A percentile compares a stretch with the other conserved stretches of the same genome.
Evolutionary conservation across 2,113 vertebrate genomes (phyloP).

Genomic region (Uria aalge): DNA sequence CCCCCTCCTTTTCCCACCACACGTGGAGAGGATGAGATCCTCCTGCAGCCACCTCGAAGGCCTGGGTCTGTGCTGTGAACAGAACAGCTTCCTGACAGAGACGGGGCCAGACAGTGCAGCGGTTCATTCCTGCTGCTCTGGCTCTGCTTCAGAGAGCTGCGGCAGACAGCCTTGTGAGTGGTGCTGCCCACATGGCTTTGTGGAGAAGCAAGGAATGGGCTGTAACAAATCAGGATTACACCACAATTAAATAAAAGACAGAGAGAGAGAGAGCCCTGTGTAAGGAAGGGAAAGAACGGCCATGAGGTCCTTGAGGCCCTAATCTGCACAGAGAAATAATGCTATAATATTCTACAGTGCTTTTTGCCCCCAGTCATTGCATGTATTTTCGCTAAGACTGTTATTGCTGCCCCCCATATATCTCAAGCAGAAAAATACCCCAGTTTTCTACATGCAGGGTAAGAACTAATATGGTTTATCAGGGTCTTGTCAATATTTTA

Average conservation of each 20-base stretch:
- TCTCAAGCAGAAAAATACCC: not conserved
- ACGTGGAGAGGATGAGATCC: not conserved
- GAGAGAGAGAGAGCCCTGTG: not conserved
- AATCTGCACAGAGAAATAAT: not conserved
- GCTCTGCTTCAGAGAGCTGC: constrained; percentile 45
- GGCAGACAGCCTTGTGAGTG: constrained; percentile 49
- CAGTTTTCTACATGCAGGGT: not conserved
- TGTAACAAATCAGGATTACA: constrained; percentile 40
- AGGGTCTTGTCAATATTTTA: not conserved
- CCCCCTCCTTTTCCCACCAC: not conserved
- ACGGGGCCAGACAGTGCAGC: constrained; percentile 17
- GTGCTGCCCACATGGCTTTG: not conserved
- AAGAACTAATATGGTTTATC: not conserved
- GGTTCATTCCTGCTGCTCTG: constrained; percentile 33
- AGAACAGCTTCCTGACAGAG: constrained; percentile 43
- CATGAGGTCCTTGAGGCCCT: not conserved
- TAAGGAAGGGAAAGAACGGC: not conserved
- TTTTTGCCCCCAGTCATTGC: not conserved
- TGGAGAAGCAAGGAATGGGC: not conserved
- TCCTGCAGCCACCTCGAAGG: not conserved
- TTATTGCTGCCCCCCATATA: not conserved
- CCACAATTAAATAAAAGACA: not conserved
- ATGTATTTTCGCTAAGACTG: not conserved
- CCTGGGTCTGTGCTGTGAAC: not conserved
- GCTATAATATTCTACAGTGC: not conserved